Percentiles rank a stretch among this genome's conserved stretches.
phyloP scores from a whole-genome alignment of 2,797 vertebrate species.

The Heterohyrax brucei region DNA sequence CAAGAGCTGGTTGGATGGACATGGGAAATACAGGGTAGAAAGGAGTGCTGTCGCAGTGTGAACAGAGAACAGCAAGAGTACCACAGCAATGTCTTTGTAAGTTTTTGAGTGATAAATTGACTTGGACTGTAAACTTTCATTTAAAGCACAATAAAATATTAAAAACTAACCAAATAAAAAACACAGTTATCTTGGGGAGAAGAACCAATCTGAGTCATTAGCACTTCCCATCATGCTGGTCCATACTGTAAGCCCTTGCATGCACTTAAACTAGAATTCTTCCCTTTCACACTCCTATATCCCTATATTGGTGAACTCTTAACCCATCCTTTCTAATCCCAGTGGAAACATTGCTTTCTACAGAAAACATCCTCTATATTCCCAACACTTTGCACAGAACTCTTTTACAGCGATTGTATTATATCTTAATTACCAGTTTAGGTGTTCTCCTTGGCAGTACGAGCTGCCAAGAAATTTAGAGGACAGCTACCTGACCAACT shows the following conservation, averaged over 20 bases:
- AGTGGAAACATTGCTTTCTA: neutral
- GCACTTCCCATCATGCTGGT: no score
- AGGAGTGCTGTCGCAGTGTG: no score
- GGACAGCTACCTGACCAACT: no score
- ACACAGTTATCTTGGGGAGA: neutral
- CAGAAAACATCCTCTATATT: neutral
- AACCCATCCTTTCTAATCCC: neutral
- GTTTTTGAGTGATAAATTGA: no score
- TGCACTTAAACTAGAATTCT: neutral
- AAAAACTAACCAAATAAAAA: neutral
- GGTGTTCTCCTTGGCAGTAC: neutral
- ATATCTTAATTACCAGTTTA: neutral
- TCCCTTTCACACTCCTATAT: accelerated
- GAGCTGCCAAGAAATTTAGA: no score
- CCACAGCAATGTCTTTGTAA: no score
- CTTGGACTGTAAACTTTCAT: no score
- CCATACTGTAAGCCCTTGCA: neutral
- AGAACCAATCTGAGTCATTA: neutral
- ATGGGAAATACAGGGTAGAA: no score
- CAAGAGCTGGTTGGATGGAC: no score
- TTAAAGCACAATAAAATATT: no score
- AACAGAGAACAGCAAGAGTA: no score
- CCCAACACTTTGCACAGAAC: neutral
- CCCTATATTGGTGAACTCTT: neutral
- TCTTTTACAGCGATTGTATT: neutral